Evolutionary conservation across 2,888 invertebrate species (phyloP).

Genomic region (Dermolepida albohirtum): DNA sequence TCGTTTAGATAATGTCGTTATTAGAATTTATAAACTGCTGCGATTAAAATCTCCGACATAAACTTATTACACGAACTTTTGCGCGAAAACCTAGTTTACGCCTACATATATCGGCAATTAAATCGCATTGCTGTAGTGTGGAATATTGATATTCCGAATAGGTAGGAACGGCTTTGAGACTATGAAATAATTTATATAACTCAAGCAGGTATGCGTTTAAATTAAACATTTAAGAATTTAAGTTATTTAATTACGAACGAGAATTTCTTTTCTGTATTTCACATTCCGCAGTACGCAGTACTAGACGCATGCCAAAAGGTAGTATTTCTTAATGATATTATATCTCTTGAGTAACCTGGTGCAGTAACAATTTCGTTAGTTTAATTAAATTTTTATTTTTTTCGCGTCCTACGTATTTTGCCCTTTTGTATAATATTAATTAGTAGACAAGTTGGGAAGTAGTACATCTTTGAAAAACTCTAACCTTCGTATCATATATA

Average conservation of each 20-base stretch:
- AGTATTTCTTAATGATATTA: no score
- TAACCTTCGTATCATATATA: no score
- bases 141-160: conserved; percentile 12
- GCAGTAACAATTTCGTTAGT: no score
- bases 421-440: no score
- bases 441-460: no score
- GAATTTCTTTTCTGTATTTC: no score
- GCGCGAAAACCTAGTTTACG: background rate
- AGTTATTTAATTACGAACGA: conserved; percentile 18
- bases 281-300: no score
- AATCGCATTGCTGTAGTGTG: conserved; percentile 6
- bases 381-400: no score
- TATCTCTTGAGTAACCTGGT: no score
- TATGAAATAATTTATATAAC: conserved; percentile 1
- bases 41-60: conserved; percentile 1
- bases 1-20: background rate
- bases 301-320: no score
- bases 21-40: background rate
- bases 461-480: no score
- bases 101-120: conserved; percentile 15
- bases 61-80: conserved; percentile 10
- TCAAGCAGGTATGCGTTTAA: conserved; percentile 4
- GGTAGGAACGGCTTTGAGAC: background rate
- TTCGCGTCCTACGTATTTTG: no score
- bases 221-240: conserved; percentile 13